Conservation (phyloP, 2,113 vertebrate genomes). For the Blennius ocellaris region DNA sequence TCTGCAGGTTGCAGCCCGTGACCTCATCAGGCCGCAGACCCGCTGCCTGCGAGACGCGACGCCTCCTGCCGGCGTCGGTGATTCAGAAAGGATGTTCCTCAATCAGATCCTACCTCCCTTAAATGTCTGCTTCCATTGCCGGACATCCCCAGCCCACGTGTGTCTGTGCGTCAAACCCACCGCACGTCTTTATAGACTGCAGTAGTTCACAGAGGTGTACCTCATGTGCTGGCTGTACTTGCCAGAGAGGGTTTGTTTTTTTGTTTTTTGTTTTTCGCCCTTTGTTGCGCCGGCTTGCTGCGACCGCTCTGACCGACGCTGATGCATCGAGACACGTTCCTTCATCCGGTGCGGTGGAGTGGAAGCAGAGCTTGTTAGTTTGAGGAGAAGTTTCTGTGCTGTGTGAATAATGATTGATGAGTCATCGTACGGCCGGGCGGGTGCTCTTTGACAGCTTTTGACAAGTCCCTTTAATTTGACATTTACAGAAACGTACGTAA, state of each 20-base stretch:
- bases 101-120: no score
- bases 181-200: no score
- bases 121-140: no score
- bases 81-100: slow-evolving; percentile 11
- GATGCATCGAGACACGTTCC: slow-evolving; percentile 49
- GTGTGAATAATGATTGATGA: slow-evolving; percentile 44
- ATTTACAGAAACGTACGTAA: neutral
- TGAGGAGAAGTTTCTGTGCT: slow-evolving; percentile 34
- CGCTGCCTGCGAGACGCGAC: slow-evolving; percentile 40
- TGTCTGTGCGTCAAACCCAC: no score
- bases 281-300: slow-evolving; percentile 2
- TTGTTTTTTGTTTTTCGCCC: neutral
- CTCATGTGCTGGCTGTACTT: no score
- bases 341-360: slow-evolving; percentile 28
- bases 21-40: slow-evolving; percentile 39
- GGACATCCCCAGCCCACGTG: no score
- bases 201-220: no score
- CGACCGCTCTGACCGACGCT: slow-evolving; percentile 25
- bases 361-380: slow-evolving; percentile 41
- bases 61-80: slow-evolving; percentile 29
- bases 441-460: no score
- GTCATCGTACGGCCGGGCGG: no score
- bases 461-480: neutral
- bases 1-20: slow-evolving; percentile 26
- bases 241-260: no score